Evolutionary conservation across 2,888 invertebrate genomes (phyloP), one percentile per base, ranked within the genome.

Genomic region (Nephrotoma appendiculata): DNA sequence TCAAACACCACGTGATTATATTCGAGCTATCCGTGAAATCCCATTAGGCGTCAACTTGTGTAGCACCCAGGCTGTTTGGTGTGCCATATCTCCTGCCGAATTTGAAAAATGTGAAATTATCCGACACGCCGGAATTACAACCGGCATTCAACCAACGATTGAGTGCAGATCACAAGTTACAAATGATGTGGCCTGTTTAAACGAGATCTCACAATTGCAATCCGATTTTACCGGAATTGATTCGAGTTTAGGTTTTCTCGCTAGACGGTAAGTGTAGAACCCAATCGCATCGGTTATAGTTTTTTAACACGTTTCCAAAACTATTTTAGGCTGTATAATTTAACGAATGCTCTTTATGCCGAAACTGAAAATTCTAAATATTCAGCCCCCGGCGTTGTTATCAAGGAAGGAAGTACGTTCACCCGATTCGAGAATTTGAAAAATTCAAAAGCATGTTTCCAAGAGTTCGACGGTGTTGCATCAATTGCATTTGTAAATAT

Each of bases 401-500:
- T 95, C 0, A 93, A 92, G 88, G 89, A 90, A n/a, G 88, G 89
- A 15, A 89, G 90, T 41, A 89, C 89, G 83, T 92, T 94, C 86
- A 92, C 91, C 0, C 91, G 92, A 42, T 93, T 95, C 88, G 92
- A 92, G 87, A 93, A 94, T 89, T 89, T 95, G 2, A 91, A 92
- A 57, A 92, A 91, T 0, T 93, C 92, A 88, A 92, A 91, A 41
- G 94, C 94, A 0, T 95, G 95, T 90, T 94, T 95, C 91, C 94
- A 95, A 0, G 94, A 94, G 89, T 95, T 92, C 88, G 94, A 94
- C 0, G 95, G 95, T 48, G 93, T 95, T 93, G 94, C 94, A 6
- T 95, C 94, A 92, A 90, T 95, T 84, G 93, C 94, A 1, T 95
- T 94, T 89, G 91, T 95, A 2, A 93, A 94, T 83, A 89, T 92